Base-by-base conservation (phyloP, 2,888 invertebrate genomes). In the Drosophila neotestacea region DNA sequence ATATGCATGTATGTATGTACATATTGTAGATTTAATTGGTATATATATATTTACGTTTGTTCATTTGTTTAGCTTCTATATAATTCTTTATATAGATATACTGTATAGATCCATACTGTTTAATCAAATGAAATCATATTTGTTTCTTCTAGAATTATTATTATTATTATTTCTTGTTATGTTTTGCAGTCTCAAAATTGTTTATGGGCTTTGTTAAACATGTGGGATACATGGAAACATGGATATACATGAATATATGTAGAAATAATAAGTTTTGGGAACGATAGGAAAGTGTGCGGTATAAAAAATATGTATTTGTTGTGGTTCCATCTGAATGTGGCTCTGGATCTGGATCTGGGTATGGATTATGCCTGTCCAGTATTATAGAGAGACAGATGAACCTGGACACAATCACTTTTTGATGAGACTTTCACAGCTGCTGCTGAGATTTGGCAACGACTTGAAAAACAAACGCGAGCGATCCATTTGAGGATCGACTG, bases 381-480 rank as follows among this genome's bases (percentile, higher is more conserved):
- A 34, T 47, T 47, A 47, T 30, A 11, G 47, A 30, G n/a, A 30
- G 13, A n/a, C 30, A 2, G 11, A 6, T 6, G 50, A 44, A 30
- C 27, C 41, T 48, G 58, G 4, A n/a, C n/a, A 34, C 42, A 65
- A 70, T 85, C 83, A 85, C 82, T 85, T 85, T 65, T 85, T 87
- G 66, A 95, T 93, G 88, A 95, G 93, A 90, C 94, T 94, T 92
- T 95, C 95, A 91, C 94, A 94, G 91, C 94, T 94, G 87, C 95
- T 95, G 92, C 94, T 95, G 93, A 95, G 93, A 93, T 95, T 95
- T 92, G 95, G 95, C 93, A 96, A 94, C 85, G 94, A 94, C 91
- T 94, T 94, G 86, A 94, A 94, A 80, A 94, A 92, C 71, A 93
- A 85, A 52, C 92, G 90, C 65, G 90, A 77, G 2, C 85, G 80